Base-by-base conservation (phyloP, 2,888 invertebrate genomes). In the Pammene aurita region DNA sequence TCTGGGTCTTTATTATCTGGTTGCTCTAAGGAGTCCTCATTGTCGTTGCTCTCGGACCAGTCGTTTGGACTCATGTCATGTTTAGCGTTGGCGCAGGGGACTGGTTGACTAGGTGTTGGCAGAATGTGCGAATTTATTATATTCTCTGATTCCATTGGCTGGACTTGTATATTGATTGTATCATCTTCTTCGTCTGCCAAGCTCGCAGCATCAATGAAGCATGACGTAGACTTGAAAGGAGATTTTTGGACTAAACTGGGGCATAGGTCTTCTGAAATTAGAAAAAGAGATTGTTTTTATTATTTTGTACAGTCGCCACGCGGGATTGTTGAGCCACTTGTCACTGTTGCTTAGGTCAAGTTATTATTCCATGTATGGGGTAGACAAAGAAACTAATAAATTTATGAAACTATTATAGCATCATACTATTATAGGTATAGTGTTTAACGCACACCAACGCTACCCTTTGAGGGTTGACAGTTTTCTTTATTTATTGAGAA, bases 131-230 rank as follows among this genome's bases (percentile, higher is more conserved):
- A 72, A 61, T 76, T 71, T 56, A 67, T 50, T 9, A 70, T 71
- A 62, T 68, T 48, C 5, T 44, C 38, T 46, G 62, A 34, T 61
- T 76, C 73, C 44, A 69, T 78, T 14, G 60, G 56, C 61, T 73
- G 71, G 35, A 35, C 66, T 61, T 75, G 72, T 67, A 77, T 68
- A 69, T 77, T 72, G 7, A 80, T 81, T 11, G 82, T 76, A 14
- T 84, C 78, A 74, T 95, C 94, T 69, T 93, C 94, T 80, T 96
- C 96, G 82, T 96, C 96, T 26, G 94, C 94, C 72, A 96, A 88
- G 80, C 94, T 95, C 7, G 96, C 95, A 14, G 96, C 96, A 83
- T 96, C 96, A 74, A 96, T 96, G 77, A 96, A 96, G 82, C 95
- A 96, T 70, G 94, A 81, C 2, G 84, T 81, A 26, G 84, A 80